phyloP scores from a whole-genome alignment of 2,888 invertebrate genomes.

The Loripinus fragilis region DNA sequence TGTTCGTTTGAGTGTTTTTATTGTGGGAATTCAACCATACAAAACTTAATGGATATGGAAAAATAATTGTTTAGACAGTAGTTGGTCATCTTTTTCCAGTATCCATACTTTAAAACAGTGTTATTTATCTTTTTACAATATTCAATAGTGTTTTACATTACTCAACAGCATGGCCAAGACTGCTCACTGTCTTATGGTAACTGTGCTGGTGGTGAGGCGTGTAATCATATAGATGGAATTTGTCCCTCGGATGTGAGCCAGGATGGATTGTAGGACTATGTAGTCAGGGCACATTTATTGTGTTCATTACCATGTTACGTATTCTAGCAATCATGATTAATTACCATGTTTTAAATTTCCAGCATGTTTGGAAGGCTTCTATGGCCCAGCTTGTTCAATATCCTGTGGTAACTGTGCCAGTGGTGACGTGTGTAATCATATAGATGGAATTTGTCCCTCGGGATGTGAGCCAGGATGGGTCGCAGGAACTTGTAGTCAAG shows the following conservation, averaged over 20 bases:
- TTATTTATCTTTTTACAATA: no score
- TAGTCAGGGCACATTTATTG: no score
- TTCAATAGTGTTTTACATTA: no score
- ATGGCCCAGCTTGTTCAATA: not conserved
- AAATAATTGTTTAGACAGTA: no score
- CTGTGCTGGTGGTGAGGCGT: constrained; percentile 9
- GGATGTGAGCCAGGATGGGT: constrained; percentile 1
- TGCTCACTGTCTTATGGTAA: constrained; percentile 27
- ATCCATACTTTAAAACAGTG: no score
- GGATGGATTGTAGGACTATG: constrained; percentile 14
- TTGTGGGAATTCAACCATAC: no score
- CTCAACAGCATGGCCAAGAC: constrained; percentile 25
- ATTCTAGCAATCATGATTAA: no score
- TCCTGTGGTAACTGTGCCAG: not conserved
- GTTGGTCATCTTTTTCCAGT: no score
- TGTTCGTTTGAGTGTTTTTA: no score
- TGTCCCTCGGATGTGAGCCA: constrained; percentile 39
- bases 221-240: constrained; percentile 26
- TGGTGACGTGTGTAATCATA: not conserved
- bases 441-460: not conserved
- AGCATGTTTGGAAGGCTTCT: not conserved
- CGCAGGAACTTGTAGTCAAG: not conserved
- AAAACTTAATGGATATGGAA: no score
- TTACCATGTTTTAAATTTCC: no score
- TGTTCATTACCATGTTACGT: no score